A percentile compares a stretch with the other conserved stretches of the same genome.
Conservation (phyloP, 2,888 invertebrate genomes). For the Ischnura elegans region DNA sequence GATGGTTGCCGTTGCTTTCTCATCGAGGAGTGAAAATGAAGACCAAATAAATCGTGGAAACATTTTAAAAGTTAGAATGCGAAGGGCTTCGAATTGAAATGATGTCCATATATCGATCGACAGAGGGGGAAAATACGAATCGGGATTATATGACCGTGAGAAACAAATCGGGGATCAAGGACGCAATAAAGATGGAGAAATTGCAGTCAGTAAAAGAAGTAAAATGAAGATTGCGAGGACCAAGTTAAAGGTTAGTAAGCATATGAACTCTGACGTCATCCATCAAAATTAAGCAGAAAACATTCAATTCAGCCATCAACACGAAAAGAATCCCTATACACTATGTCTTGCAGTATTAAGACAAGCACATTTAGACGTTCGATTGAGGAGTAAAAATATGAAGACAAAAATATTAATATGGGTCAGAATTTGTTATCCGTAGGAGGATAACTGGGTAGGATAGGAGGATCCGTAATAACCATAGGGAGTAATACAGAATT, state of each 20-base stretch:
- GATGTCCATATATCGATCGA: background rate
- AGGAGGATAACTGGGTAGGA: too few species aligned
- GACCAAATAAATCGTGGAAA: background rate
- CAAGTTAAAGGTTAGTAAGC: too few species aligned
- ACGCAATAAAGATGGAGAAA: background rate
- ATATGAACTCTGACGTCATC: too few species aligned
- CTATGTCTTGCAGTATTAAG: too few species aligned
- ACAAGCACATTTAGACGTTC: background rate
- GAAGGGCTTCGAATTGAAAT: constrained; percentile 36
- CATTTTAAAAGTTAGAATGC: background rate
- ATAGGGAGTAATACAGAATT: too few species aligned
- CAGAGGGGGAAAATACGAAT: background rate
- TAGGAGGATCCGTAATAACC: too few species aligned
- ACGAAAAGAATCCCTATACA: too few species aligned
- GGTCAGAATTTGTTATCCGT: too few species aligned
- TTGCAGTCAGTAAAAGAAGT: background rate
- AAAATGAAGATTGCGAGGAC: background rate
- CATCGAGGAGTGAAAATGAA: constrained; percentile 16
- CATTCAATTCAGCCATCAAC: too few species aligned
- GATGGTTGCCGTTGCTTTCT: constrained; percentile 19
- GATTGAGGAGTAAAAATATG: background rate
- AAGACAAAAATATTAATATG: too few species aligned
- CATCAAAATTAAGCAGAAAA: too few species aligned
- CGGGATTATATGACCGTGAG: background rate
- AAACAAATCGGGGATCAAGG: background rate